These are phyloP conservation scores for Pinctada fucata DNA, from an alignment of 2,888 invertebrate genomes.

Conservation along the genomic window DNA sequence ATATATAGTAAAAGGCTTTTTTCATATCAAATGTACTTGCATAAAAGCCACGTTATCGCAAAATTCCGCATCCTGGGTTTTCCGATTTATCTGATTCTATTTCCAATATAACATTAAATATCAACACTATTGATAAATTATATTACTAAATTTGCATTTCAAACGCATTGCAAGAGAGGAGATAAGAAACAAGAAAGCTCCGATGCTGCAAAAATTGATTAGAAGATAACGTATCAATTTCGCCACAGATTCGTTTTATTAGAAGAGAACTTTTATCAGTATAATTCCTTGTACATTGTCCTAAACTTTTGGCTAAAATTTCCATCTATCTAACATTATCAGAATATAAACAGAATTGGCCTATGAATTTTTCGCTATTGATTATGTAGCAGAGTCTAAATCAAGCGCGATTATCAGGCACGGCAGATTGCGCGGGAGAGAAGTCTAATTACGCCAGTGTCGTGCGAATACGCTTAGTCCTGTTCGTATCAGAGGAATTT, in stretches of 20 bases:
- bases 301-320: slow-evolving; percentile 52
- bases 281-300: slow-evolving; percentile 36
- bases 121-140: slow-evolving; percentile 43
- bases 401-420: slow-evolving; percentile 66
- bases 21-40: slow-evolving; percentile 3
- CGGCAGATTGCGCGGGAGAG: slow-evolving; percentile 57
- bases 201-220: slow-evolving; percentile 28
- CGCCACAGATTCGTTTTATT: slow-evolving; percentile 39
- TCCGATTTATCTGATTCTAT: slow-evolving; percentile 28
- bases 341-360: slow-evolving; percentile 52
- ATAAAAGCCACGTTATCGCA: slow-evolving; percentile 20
- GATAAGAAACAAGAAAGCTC: slow-evolving; percentile 43
- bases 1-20: not conserved
- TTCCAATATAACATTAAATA: slow-evolving; percentile 42
- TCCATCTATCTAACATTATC: slow-evolving; percentile 67
- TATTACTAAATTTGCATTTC: slow-evolving; percentile 47
- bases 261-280: slow-evolving; percentile 31
- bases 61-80: slow-evolving; percentile 27
- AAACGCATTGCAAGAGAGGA: slow-evolving; percentile 42
- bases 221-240: slow-evolving; percentile 31
- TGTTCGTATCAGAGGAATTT: slow-evolving; percentile 54
- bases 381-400: slow-evolving; percentile 59
- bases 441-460: slow-evolving; percentile 70
- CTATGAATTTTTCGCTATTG: slow-evolving; percentile 57
- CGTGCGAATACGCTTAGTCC: slow-evolving; percentile 61